phyloP scores from a whole-genome alignment of 2,888 invertebrate species.

The Pecten maximus region DNA sequence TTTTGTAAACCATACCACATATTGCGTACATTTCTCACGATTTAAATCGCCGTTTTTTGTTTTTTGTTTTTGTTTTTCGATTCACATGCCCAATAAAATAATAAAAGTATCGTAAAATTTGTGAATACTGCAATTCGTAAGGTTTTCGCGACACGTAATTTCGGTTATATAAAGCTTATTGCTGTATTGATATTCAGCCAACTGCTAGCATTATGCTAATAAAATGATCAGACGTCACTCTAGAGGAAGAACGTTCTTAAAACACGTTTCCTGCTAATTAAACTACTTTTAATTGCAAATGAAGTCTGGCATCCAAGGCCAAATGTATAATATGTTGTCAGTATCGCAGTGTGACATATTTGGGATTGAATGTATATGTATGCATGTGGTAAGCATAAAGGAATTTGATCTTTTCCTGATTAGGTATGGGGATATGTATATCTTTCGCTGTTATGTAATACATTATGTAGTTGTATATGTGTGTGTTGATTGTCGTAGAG shows the following conservation, averaged over 20 bases:
- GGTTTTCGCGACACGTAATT: too few species aligned
- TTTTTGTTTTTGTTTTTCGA: too few species aligned
- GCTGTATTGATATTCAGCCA: too few species aligned
- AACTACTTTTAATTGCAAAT: constrained; percentile 26
- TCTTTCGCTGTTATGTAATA: background rate
- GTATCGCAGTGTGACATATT: background rate
- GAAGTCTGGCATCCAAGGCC: background rate
- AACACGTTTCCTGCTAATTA: background rate
- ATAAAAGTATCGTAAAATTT: too few species aligned
- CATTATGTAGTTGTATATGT: background rate
- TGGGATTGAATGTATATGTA: background rate
- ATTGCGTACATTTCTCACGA: too few species aligned
- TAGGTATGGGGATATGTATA: background rate
- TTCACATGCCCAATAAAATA: too few species aligned
- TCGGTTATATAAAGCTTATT: too few species aligned
- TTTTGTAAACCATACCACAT: too few species aligned
- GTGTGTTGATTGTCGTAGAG: background rate
- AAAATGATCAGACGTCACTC: too few species aligned
- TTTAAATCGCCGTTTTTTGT: too few species aligned
- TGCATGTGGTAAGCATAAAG: background rate
- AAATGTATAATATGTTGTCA: background rate
- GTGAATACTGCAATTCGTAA: too few species aligned
- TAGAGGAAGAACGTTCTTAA: background rate
- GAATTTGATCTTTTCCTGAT: background rate
- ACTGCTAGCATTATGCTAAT: too few species aligned